Evolutionary conservation across 2,888 invertebrate genomes (phyloP).

Genomic region (Mythimna loreyi): DNA sequence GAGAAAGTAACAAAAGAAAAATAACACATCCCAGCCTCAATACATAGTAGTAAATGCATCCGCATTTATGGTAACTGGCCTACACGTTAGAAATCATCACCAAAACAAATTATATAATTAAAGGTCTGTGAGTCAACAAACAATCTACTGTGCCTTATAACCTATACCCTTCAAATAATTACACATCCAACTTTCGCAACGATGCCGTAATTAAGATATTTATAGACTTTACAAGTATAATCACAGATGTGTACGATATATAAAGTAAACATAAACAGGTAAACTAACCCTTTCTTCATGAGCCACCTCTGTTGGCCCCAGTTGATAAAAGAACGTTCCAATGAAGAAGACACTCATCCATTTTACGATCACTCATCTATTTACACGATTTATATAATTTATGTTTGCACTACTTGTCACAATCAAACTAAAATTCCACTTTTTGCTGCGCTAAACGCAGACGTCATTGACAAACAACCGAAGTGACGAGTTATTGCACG

Average conservation of each 20-base stretch:
- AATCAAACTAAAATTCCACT: slow-evolving; percentile 90
- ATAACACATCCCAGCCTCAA: slow-evolving; percentile 85
- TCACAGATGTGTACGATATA: slow-evolving; percentile 65
- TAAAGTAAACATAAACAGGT: slow-evolving; percentile 86
- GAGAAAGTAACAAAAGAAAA: slow-evolving; percentile 91
- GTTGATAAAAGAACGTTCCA: slow-evolving; percentile 87
- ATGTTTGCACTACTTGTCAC: slow-evolving; percentile 89
- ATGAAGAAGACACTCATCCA: slow-evolving; percentile 88
- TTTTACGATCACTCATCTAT: slow-evolving; percentile 87
- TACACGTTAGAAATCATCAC: slow-evolving; percentile 52
- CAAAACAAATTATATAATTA: slow-evolving; percentile 54
- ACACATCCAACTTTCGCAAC: slow-evolving; percentile 70
- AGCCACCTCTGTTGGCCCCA: slow-evolving; percentile 88
- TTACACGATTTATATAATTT: slow-evolving; percentile 86
- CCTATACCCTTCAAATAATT: slow-evolving; percentile 73
- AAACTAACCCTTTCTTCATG: slow-evolving; percentile 91
- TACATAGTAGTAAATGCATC: slow-evolving; percentile 73
- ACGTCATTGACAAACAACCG: slow-evolving; percentile 91
- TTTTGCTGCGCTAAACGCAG: slow-evolving; percentile 90
- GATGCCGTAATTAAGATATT: slow-evolving; percentile 70
- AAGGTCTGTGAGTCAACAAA: slow-evolving; percentile 73
- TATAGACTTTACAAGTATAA: slow-evolving; percentile 70
- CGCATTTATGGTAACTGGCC: slow-evolving; percentile 65
- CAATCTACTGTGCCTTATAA: slow-evolving; percentile 77
- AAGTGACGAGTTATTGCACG: slow-evolving; percentile 89